Evolutionary conservation across 2,797 vertebrate genomes (phyloP).

Genomic region (Gobio occitaniae): DNA sequence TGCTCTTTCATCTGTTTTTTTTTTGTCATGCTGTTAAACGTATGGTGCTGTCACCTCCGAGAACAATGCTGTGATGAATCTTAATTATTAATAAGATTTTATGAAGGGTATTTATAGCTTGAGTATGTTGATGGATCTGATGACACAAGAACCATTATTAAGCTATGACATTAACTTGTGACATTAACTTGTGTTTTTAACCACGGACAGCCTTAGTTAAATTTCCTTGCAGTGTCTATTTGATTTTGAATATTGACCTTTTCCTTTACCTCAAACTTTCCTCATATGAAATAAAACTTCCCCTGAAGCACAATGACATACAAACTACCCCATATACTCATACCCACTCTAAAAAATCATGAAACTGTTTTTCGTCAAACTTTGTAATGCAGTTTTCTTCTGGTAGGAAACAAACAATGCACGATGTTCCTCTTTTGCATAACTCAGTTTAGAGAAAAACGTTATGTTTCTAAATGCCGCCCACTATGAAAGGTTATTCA

Average conservation of each 20-base stretch:
- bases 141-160: background rate
- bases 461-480: conserved; percentile 52
- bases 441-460: conserved; percentile 53
- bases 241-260: background rate
- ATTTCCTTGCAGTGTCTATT: background rate
- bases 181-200: background rate
- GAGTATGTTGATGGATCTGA: background rate
- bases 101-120: background rate
- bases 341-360: background rate
- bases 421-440: conserved; percentile 59
- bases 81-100: background rate
- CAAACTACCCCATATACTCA: conserved; percentile 17
- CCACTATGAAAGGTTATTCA: conserved; percentile 45
- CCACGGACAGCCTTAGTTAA: background rate
- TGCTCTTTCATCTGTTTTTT: background rate
- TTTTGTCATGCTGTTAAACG: background rate
- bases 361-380: conserved; percentile 17
- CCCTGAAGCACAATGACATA: background rate
- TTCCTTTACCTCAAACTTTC: background rate
- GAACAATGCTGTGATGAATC: conserved; percentile 12
- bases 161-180: background rate
- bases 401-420: conserved; percentile 47
- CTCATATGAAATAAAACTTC: background rate
- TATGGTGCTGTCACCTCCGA: background rate
- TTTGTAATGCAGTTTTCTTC: conserved; percentile 35